Evolutionary conservation across 2,797 vertebrate species (phyloP).

Genomic region (Fratercula arctica): DNA sequence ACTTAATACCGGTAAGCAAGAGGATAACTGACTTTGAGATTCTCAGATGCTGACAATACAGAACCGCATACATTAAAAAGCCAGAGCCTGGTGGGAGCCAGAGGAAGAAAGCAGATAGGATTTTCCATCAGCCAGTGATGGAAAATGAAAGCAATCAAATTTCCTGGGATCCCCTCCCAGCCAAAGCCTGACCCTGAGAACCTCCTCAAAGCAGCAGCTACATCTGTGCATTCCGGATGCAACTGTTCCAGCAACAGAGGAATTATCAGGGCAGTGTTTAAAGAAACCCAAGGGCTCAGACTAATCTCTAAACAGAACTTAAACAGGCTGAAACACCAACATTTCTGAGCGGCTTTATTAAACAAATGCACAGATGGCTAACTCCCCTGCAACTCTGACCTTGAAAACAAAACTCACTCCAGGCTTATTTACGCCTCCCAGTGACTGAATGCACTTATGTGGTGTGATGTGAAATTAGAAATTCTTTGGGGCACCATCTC

Average conservation of each 20-base stretch:
- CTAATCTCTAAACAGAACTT: constrained; percentile 30
- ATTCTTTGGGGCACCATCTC: neutral
- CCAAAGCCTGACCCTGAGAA: constrained; percentile 38
- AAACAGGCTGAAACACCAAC: neutral
- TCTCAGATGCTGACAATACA: constrained; percentile 5
- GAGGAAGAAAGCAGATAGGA: neutral
- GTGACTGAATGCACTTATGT: neutral
- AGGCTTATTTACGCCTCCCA: neutral
- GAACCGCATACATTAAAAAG: neutral
- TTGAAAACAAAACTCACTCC: constrained; percentile 15
- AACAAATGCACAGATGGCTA: constrained; percentile 25
- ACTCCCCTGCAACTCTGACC: neutral
- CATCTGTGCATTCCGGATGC: neutral
- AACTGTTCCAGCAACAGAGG: neutral
- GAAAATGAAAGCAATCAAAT: neutral
- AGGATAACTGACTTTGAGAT: neutral
- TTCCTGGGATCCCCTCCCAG: constrained; percentile 5
- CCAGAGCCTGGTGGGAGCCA: neutral
- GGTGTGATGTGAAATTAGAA: neutral
- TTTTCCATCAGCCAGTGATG: neutral
- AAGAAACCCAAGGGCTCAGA: constrained; percentile 8
- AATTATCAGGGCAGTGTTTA: neutral
- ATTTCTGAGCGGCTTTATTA: constrained; percentile 14
- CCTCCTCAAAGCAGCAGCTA: neutral
- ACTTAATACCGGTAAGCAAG: neutral